Evolutionary conservation across 2,113 vertebrate species (phyloP), one percentile per base, ranked within the genome.

Genomic region (Pardalotus punctatus): DNA sequence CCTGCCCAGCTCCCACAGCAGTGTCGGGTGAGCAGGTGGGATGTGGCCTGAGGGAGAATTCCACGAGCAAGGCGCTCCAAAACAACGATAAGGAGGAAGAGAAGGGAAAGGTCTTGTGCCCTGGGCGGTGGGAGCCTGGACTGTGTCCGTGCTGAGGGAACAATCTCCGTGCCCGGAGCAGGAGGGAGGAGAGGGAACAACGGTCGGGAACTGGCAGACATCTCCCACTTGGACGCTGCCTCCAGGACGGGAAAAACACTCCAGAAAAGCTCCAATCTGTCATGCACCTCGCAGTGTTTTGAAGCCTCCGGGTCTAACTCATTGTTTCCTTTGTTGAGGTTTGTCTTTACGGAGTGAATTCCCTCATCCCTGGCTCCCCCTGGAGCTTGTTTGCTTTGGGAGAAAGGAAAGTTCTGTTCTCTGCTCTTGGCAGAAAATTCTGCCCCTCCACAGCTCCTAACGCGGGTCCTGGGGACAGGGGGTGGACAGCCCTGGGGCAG

Each of bases 291-390:
- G 6, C 12, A 0, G 61, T 45, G 87, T 66, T 95, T 88, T 80
- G 90, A 20, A 90, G 84, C 73, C 62, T 27, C n/a, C 4, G 19
- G 23, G 40, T 38, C 57, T 35, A 80, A 42, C 66, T 91, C 93
- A 91, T 47, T 67, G 79, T 94, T 91, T 94, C 70, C 84, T 94
- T 91, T 64, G 45, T 81, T 77, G 84, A 48, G 84, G 18, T 87
- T 80, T 88, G 50, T 10, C 74, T 58, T 50, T 29, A 27, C 16
- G 8, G 54, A 69, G 50, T 0, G 24, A 79, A 42, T 69, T 91
- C 85, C 84, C 78, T 65, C 4, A 0, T 54, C 78, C 54, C 54
- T 10, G 27, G 12, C 84, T 82, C 57, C 35, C 48, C 17, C 45
- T 2, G 29, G 45, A 18, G 22, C 29, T 72, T 45, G 31, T 69